A percentile compares a stretch with the other conserved stretches of the same genome.
These are phyloP conservation scores for Apamea epomidion DNA, from an alignment of 2,888 invertebrate genomes.

Conservation along the genomic window DNA sequence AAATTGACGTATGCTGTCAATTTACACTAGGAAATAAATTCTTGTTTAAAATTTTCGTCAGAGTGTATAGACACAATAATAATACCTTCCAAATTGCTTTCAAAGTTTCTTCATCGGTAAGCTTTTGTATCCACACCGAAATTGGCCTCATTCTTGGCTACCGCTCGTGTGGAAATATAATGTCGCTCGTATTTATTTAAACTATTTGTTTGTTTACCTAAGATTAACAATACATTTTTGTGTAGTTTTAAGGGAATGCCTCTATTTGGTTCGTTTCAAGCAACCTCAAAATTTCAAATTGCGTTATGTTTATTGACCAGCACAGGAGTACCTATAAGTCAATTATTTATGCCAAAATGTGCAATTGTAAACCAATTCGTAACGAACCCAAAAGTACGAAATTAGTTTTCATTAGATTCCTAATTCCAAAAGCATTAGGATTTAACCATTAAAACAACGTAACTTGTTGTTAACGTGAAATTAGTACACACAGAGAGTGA, in stretches of 20 bases:
- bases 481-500: background rate
- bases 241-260: background rate
- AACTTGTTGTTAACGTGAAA: background rate
- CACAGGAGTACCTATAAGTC: background rate
- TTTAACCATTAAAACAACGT: background rate
- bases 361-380: background rate
- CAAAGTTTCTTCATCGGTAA: slow-evolving; percentile 66
- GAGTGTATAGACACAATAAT: slow-evolving; percentile 19
- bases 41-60: slow-evolving; percentile 12
- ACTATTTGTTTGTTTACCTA: slow-evolving; percentile 10
- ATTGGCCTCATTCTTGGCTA: slow-evolving; percentile 54
- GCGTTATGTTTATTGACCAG: background rate
- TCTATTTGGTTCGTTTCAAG: background rate
- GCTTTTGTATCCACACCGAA: slow-evolving; percentile 62
- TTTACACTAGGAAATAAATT: slow-evolving; percentile 3
- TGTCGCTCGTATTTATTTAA: slow-evolving; percentile 34
- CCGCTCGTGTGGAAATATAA: slow-evolving; percentile 46
- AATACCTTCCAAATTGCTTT: slow-evolving; percentile 68
- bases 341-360: background rate
- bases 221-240: background rate
- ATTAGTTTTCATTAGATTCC: background rate
- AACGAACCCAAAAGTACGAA: background rate
- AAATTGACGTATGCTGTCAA: background rate
- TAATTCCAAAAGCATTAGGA: background rate
- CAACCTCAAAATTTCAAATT: background rate